Percentiles rank a stretch among this genome's conserved stretches.
Conservation (phyloP, 2,797 vertebrate genomes). For the Heterohyrax brucei region DNA sequence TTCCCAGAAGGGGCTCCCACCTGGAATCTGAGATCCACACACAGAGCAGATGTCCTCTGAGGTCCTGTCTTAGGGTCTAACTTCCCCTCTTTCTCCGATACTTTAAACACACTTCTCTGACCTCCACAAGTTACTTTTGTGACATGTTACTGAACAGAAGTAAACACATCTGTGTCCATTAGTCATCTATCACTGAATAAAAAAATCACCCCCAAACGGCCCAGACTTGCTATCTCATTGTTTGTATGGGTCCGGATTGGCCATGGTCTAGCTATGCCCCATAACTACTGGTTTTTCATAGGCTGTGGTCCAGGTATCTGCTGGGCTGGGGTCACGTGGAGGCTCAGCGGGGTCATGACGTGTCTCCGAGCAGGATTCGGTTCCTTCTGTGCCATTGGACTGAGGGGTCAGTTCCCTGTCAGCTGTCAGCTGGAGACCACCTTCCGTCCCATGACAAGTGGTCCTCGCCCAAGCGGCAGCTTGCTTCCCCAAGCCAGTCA, state of each 20-base stretch:
- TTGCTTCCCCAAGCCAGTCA: background rate
- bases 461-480: background rate
- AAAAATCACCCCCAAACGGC: background rate
- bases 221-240: background rate
- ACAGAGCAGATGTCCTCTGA: background rate
- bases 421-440: background rate
- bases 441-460: background rate
- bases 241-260: background rate
- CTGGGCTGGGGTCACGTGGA: background rate
- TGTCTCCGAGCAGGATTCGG: background rate
- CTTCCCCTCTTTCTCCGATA: background rate
- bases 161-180: background rate
- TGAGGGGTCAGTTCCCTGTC: background rate
- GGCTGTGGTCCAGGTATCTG: background rate
- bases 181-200: background rate
- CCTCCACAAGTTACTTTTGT: background rate
- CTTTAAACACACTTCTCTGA: background rate
- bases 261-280: background rate
- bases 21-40: background rate
- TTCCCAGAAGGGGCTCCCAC: background rate
- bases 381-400: too few species aligned
- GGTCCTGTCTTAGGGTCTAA: rapidly evolving
- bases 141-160: background rate
- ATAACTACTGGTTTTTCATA: background rate
- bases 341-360: background rate